Conservation (phyloP, 2,888 invertebrate species). For the Caenorhabditis sp. region DNA sequence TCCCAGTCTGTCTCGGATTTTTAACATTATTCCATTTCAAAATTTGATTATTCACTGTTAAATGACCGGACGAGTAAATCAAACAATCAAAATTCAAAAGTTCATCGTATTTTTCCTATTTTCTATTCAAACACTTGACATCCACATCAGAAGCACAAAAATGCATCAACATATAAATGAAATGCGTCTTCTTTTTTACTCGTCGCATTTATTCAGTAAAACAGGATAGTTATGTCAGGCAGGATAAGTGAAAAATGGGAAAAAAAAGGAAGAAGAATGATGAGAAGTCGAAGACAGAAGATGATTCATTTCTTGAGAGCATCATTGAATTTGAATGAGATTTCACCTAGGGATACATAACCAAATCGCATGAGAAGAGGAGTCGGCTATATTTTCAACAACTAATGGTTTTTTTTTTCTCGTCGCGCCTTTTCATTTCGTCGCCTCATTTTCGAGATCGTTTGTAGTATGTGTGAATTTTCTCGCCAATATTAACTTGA, state of each 20-base stretch:
- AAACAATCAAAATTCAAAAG: too few species aligned
- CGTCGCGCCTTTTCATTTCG: conserved; percentile 4
- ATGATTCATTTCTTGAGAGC: conserved; percentile 36
- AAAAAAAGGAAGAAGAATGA: conserved; percentile 7
- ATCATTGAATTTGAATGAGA: conserved; percentile 45
- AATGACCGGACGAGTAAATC: too few species aligned
- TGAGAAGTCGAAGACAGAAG: conserved; percentile 1
- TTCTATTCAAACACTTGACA: too few species aligned
- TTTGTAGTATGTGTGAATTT: too few species aligned
- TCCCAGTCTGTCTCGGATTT: too few species aligned
- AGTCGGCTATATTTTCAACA: background rate
- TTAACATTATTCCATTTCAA: too few species aligned
- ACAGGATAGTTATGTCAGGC: background rate
- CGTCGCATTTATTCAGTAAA: background rate
- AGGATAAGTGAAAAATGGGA: conserved; percentile 18
- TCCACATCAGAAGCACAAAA: too few species aligned
- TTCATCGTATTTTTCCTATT: too few species aligned
- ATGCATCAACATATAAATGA: background rate
- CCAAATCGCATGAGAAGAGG: background rate
- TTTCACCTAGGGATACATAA: conserved; percentile 43
- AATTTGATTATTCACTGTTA: too few species aligned
- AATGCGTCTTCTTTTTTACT: conserved; percentile 3
- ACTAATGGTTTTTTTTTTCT: conserved; percentile 12
- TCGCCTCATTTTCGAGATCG: too few species aligned
- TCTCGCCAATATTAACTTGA: too few species aligned